A percentile compares a stretch with the other conserved stretches of the same genome.
phyloP scores from a whole-genome alignment of 2,888 invertebrate genomes.

The Drosophila colorata region DNA sequence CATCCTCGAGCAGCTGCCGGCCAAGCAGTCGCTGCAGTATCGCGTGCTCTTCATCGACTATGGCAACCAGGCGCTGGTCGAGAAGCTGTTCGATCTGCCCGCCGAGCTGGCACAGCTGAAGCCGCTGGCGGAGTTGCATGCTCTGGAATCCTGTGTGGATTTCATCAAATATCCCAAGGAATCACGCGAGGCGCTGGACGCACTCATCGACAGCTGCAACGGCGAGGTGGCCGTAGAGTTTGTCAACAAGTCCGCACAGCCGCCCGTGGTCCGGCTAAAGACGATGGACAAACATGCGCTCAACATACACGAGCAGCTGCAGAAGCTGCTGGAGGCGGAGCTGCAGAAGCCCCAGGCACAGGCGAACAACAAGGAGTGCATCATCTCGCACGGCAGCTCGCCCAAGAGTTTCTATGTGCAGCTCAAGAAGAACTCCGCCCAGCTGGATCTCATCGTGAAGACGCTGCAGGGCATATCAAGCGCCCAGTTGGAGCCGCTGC shows the following conservation, averaged over 20 bases:
- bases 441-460: slow-evolving; percentile 76
- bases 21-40: slow-evolving; percentile 85
- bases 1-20: slow-evolving; percentile 88
- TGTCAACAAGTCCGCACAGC: slow-evolving; percentile 58
- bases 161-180: slow-evolving; percentile 81
- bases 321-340: slow-evolving; percentile 68
- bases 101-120: slow-evolving; percentile 87
- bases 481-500: slow-evolving; percentile 36
- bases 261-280: slow-evolving; percentile 74
- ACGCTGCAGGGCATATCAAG: slow-evolving; percentile 73
- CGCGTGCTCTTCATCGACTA: slow-evolving; percentile 91
- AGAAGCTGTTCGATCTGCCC: slow-evolving; percentile 87
- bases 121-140: slow-evolving; percentile 87
- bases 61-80: slow-evolving; percentile 87
- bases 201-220: slow-evolving; percentile 75
- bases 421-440: slow-evolving; percentile 85
- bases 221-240: slow-evolving; percentile 78
- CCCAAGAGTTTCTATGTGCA: slow-evolving; percentile 91
- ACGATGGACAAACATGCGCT: slow-evolving; percentile 64
- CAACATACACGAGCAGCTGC: slow-evolving; percentile 78
- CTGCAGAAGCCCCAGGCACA: slow-evolving; percentile 28
- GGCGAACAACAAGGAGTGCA: slow-evolving; percentile 85
- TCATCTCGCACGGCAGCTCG: slow-evolving; percentile 89
- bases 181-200: slow-evolving; percentile 74
- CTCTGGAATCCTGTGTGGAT: slow-evolving; percentile 87